These are phyloP conservation scores for Pachyrhynchus sulphureomaculatus DNA, from an alignment of 1,140 invertebrate species.

Conservation along the genomic window DNA sequence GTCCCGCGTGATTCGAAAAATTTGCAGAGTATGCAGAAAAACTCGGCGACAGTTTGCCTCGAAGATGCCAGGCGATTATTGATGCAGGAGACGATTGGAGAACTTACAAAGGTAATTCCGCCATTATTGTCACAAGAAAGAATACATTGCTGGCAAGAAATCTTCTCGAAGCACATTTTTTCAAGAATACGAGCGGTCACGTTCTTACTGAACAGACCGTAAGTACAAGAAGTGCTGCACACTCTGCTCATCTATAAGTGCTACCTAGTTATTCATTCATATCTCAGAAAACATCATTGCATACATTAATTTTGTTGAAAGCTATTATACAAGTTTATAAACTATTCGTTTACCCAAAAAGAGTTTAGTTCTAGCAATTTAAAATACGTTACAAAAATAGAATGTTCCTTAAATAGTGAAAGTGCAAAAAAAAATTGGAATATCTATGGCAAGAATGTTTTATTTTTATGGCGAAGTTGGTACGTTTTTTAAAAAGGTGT, in stretches of 20 bases:
- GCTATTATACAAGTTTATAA: conserved; percentile 19
- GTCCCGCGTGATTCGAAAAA: too few relatives aligned
- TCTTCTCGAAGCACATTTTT: too few relatives aligned
- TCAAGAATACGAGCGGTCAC: too few relatives aligned
- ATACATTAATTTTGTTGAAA: conserved; percentile 25
- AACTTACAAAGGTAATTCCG: too few relatives aligned
- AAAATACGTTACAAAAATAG: not conserved
- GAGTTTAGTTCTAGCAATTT: not conserved
- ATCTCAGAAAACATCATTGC: conserved; percentile 23
- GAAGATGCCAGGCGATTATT: too few relatives aligned
- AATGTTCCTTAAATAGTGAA: not conserved
- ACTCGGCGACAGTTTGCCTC: too few relatives aligned
- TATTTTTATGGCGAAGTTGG: conserved; percentile 29
- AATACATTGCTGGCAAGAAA: too few relatives aligned
- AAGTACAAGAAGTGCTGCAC: not conserved
- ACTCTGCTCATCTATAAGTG: conserved; percentile 4
- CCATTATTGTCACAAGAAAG: too few relatives aligned
- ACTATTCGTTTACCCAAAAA: conserved; percentile 5
- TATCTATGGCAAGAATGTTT: conserved; percentile 24
- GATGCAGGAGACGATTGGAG: too few relatives aligned
- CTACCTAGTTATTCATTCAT: conserved; percentile 22
- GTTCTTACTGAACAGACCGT: too few relatives aligned
- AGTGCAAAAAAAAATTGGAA: conserved; percentile 1
- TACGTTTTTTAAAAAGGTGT: conserved; percentile 10
- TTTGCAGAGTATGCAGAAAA: too few relatives aligned